Evolutionary conservation across 2,113 vertebrate species (phyloP).

Genomic region (Meleagris gallopavo): DNA sequence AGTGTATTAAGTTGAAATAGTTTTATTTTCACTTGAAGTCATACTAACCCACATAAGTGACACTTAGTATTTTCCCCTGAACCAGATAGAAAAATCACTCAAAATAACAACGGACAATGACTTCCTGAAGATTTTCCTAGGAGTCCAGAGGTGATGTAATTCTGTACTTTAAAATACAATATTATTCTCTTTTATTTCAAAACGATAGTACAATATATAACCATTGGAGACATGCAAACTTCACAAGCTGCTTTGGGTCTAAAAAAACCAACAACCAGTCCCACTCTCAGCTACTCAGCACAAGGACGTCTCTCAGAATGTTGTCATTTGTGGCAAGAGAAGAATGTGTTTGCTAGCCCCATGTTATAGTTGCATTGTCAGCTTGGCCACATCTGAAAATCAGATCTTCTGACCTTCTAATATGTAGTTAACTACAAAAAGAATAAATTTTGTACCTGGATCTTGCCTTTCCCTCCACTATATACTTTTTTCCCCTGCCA

Average conservation of each 20-base stretch:
- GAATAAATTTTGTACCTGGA: background rate
- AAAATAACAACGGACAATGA: background rate
- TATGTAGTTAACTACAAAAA: background rate
- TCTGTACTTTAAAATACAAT: background rate
- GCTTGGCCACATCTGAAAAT: background rate
- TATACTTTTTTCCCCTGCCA: background rate
- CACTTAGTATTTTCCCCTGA: background rate
- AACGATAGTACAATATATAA: fast-evolving
- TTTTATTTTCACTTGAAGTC: background rate
- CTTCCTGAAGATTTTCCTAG: background rate
- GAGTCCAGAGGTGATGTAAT: background rate
- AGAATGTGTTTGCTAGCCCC: fast-evolving
- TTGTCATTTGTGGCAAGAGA: background rate
- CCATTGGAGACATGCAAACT: fast-evolving
- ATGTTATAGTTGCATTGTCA: background rate
- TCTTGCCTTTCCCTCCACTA: background rate
- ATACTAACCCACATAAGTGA: background rate
- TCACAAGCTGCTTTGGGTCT: background rate
- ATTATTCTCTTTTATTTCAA: fast-evolving
- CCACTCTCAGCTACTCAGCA: fast-evolving
- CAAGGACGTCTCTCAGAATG: background rate
- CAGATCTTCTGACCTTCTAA: background rate
- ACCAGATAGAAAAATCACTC: background rate
- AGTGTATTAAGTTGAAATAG: background rate
- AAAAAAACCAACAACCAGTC: background rate